phyloP scores from a whole-genome alignment of 2,113 vertebrate species.

The Zootoca vivipara region DNA sequence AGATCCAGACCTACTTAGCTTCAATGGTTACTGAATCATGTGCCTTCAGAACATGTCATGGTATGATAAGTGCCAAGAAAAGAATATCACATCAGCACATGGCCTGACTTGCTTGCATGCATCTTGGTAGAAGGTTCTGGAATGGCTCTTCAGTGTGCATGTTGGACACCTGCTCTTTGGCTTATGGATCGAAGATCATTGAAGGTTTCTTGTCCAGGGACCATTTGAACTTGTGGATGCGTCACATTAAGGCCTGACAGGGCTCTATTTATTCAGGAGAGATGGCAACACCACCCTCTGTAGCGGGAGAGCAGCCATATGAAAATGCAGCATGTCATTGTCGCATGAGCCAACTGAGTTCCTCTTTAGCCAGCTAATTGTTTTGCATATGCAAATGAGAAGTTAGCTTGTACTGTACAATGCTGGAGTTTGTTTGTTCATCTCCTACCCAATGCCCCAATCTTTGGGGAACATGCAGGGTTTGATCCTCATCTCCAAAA shows the following conservation, averaged over 20 bases:
- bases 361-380: background rate
- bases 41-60: background rate
- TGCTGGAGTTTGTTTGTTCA: background rate
- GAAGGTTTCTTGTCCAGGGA: background rate
- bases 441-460: background rate
- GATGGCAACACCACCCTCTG: background rate
- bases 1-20: background rate
- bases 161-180: background rate
- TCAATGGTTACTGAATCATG: background rate
- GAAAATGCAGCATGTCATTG: background rate
- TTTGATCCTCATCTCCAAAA: conserved; percentile 18
- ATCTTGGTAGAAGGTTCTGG: background rate
- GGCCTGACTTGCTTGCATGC: background rate
- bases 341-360: background rate
- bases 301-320: background rate
- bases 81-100: no score
- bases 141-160: background rate
- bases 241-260: no score
- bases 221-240: background rate
- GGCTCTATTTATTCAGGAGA: background rate
- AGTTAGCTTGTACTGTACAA: background rate
- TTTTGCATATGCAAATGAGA: background rate
- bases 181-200: no score
- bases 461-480: background rate
- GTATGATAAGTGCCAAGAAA: background rate